These are phyloP conservation scores for Megastigmus dorsalis DNA, from an alignment of 2,888 invertebrate species.

Conservation along the genomic window DNA sequence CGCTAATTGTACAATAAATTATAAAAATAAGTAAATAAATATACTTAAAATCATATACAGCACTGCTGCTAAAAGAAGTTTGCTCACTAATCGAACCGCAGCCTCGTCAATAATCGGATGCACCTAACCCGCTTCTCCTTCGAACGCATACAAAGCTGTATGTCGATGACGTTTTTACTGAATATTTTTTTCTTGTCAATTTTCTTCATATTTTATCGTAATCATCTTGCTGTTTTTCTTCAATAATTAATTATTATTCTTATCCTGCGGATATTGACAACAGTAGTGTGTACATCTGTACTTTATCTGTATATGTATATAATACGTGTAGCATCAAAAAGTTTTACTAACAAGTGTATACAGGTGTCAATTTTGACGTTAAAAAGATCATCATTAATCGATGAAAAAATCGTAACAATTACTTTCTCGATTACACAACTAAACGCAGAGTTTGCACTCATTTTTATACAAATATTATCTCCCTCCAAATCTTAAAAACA, in stretches of 20 bases:
- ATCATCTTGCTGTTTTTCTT: neutral
- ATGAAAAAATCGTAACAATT: no score
- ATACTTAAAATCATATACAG: neutral
- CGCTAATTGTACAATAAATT: no score
- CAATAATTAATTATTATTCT: constrained; percentile 13
- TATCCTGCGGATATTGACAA: constrained; percentile 62
- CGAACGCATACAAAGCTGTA: constrained; percentile 32
- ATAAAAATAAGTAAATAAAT: constrained; percentile 2
- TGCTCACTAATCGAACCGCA: neutral
- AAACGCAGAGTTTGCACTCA: no score
- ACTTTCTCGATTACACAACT: no score
- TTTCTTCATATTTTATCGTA: neutral
- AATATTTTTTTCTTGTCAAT: neutral
- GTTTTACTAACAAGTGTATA: constrained; percentile 53
- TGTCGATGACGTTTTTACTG: neutral
- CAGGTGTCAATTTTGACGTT: constrained; percentile 49
- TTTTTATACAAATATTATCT: no score
- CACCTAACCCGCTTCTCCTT: constrained; percentile 30
- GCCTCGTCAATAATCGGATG: constrained; percentile 39
- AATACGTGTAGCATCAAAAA: constrained; percentile 60
- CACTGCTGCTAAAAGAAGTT: no score
- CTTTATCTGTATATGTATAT: no score
- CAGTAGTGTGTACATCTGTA: constrained; percentile 51
- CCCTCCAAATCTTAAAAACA: no score
- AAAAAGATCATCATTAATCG: constrained; percentile 13